Conservation (phyloP, 2,113 vertebrate species). For the Campylomormyrus numenius region DNA sequence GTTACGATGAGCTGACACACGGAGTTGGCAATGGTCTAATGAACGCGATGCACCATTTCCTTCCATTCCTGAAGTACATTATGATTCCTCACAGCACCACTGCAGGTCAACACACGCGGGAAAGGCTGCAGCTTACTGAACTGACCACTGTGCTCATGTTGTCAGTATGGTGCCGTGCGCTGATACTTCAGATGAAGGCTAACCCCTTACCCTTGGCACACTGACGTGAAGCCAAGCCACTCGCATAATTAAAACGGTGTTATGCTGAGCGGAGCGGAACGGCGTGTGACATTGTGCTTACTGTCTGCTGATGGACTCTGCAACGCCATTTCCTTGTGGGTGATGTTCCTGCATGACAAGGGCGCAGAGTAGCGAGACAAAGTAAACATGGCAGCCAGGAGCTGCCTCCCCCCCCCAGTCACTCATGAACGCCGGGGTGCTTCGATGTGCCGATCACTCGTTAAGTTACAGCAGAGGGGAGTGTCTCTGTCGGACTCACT, state of each 20-base stretch:
- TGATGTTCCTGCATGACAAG: not conserved
- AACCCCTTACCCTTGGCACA: not conserved
- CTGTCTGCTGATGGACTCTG: not conserved
- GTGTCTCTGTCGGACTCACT: not conserved
- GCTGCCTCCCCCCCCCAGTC: not conserved
- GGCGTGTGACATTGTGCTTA: not conserved
- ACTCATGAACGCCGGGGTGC: not conserved
- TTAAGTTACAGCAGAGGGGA: not conserved
- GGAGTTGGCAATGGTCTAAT: not conserved
- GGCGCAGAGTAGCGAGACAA: not conserved
- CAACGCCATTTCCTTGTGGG: not conserved
- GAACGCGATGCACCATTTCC: not conserved
- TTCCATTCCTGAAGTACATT: not conserved
- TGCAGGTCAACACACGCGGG: not conserved
- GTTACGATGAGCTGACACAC: not conserved
- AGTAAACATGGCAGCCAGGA: not conserved
- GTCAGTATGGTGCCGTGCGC: not conserved
- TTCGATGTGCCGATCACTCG: not conserved
- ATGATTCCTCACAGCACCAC: not conserved
- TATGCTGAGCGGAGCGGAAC: not conserved
- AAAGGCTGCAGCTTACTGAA: not conserved
- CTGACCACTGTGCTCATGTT: not conserved
- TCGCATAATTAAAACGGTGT: not conserved
- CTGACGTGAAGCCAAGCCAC: not conserved
- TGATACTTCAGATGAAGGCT: not conserved